Base-by-base conservation (phyloP, 2,113 vertebrate species). In the Passer domesticus region DNA sequence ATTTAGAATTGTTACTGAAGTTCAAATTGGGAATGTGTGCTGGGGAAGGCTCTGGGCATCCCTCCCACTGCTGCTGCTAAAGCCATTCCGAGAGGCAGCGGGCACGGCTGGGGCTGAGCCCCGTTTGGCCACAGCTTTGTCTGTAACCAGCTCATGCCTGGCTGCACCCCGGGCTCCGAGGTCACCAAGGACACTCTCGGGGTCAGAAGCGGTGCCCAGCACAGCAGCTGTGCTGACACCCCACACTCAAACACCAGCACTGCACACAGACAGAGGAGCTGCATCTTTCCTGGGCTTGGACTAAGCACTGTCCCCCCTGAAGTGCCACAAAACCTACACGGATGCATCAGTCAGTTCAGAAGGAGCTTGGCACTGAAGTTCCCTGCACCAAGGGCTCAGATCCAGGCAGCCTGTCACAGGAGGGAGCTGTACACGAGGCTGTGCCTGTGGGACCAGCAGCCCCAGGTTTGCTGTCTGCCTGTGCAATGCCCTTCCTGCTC, bases 191-290 rank as follows among this genome's bases (percentile, higher is more conserved):
- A 4, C 53, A 18, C 12, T 2, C 15, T 3, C 1, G 1, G 18
- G 20, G 50, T 2, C 28, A 6, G 68, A 7, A 37, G 6, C 3
- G 0, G 11, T 2, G 30, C 46, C 1, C 11, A 4, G 67, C 62
- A 4, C 31, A 37, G 81, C 41, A 69, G 79, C 90, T 30, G 9
- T 3, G 1, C 64, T 6, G 73, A 33, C 59, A 80, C 10, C 28
- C 37, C 16, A 8, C 82, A 30, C 31, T 6, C 25, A 9, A 33
- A 12, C 31, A n/a, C 1, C n/a, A 2, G 10, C 47, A 5, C 79
- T 67, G n/a, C 12, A 24, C 5, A 22, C 3, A 25, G 11, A 28
- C 13, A 10, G 0, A 30, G 27, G 8, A 50, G 27, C 50, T 81
- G 25, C 1, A 1, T 10, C 52, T 73, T 25, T 15, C 15, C 21